Evolutionary conservation across 2,888 invertebrate genomes (phyloP), one percentile per base, ranked within the genome.

Genomic region (Neelides folsomi): DNA sequence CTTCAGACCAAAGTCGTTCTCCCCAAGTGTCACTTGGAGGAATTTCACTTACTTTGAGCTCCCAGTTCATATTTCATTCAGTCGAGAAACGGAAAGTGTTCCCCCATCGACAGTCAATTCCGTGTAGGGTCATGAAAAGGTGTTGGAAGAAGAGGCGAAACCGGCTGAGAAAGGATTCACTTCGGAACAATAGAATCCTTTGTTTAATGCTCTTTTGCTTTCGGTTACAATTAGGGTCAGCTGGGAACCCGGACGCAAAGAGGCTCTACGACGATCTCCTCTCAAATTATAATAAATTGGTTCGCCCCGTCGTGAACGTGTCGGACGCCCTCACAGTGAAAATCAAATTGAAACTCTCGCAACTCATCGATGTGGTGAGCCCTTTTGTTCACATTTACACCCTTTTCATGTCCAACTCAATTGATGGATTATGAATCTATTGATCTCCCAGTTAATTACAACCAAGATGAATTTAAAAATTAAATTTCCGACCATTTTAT

Each of bases 291-390:
- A 87, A 87, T 75, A 87, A 86, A 74, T 76, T 87, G 70, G 86
- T 87, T 64, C 78, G 86, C 60, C 86, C 87, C 49, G 86, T 87
- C 65, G 82, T 83, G 68, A 87, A 87, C 73, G 85, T 83, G 66
- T 80, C 82, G 57, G 85, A 86, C 72, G 83, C 85, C 52, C 78
- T 88, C 66, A 83, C 82, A 50, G 87, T 88, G 70, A 81, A 81
- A 72, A 84, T 88, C 71, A 87, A 87, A 72, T 79, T 88, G 69
- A 83, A 86, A 72, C 76, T 88, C 60, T 87, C 87, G 47, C 87
- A 88, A 73, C 80, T 88, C 71, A 87, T 88, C 71, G 87, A 88
- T 75, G 86, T 88, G 76, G 83, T 83, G 73, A 80, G 82, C 76
- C 51, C 51, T 45, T 57, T 44, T 27, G 7, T 27, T 27, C 27